These are phyloP conservation scores for Lycaena phlaeas DNA, from an alignment of 2,888 invertebrate species.

Conservation along the genomic window DNA sequence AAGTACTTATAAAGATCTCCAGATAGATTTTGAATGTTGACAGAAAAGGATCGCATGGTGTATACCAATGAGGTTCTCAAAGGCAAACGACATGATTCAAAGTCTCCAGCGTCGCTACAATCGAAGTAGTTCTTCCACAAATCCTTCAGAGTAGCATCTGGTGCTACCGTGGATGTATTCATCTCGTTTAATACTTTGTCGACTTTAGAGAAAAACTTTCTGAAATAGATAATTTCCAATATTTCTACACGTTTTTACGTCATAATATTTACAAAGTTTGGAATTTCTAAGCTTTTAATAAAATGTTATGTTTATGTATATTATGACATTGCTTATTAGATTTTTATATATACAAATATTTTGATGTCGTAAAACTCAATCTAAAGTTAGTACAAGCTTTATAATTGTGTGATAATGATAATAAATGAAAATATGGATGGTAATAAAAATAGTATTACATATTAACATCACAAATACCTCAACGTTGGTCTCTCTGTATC, in stretches of 20 bases:
- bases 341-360: no score
- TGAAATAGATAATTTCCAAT: conserved; percentile 23
- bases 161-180: conserved; percentile 24
- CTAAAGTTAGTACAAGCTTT: no score
- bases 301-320: no score
- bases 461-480: conserved; percentile 30
- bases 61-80: conserved; percentile 39
- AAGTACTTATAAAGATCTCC: conserved; percentile 48
- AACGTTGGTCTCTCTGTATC: conserved; percentile 31
- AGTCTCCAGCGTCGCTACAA: conserved; percentile 28
- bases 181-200: conserved; percentile 44
- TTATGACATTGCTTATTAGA: no score
- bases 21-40: conserved; percentile 35
- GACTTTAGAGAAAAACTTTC: conserved; percentile 43
- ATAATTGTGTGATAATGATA: no score
- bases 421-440: no score
- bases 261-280: no score
- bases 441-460: no score
- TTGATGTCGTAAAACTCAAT: no score
- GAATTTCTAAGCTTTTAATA: no score
- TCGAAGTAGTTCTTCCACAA: conserved; percentile 39
- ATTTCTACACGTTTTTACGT: no score
- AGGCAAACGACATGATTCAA: conserved; percentile 29
- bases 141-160: conserved; percentile 27
- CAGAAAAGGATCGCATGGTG: conserved; percentile 40